A percentile compares a stretch with the other conserved stretches of the same genome.
phyloP scores from a whole-genome alignment of 2,797 vertebrate genomes.

The Malurus leucopterus region DNA sequence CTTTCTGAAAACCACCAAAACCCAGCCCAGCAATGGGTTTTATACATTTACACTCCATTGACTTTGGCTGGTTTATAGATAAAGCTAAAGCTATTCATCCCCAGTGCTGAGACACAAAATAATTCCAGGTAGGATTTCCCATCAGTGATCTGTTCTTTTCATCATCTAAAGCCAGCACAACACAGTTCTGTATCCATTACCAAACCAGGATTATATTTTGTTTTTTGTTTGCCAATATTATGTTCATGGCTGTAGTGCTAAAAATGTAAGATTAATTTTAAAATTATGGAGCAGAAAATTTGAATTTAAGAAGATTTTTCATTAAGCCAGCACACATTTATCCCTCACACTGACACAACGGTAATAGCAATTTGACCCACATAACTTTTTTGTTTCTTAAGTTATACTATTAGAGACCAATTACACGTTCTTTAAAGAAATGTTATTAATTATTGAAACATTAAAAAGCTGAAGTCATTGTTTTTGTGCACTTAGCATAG shows the following conservation, averaged over 20 bases:
- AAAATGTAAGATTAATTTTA: neutral
- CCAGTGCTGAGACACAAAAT: neutral
- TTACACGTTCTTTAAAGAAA: conserved; percentile 51
- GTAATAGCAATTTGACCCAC: conserved; percentile 34
- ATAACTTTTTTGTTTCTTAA: conserved; percentile 56
- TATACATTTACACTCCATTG: neutral
- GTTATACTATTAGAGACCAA: conserved; percentile 46
- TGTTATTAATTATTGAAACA: conserved; percentile 63
- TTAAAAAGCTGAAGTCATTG: conserved; percentile 61
- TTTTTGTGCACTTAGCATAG: conserved; percentile 63
- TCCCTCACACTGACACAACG: neutral
- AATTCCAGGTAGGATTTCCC: conserved; percentile 1
- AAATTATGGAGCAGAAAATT: conserved; percentile 23
- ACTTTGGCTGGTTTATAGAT: neutral
- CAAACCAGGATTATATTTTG: neutral
- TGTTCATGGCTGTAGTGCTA: neutral
- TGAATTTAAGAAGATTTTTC: conserved; percentile 16
- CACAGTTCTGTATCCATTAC: neutral
- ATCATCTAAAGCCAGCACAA: neutral
- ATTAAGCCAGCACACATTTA: neutral
- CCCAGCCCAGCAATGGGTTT: neutral
- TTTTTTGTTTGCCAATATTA: neutral
- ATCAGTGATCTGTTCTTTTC: neutral
- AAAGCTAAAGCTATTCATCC: neutral
- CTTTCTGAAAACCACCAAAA: neutral